These are phyloP conservation scores for Chymomyza procnemis DNA, from an alignment of 2,888 invertebrate genomes.

Conservation along the genomic window DNA sequence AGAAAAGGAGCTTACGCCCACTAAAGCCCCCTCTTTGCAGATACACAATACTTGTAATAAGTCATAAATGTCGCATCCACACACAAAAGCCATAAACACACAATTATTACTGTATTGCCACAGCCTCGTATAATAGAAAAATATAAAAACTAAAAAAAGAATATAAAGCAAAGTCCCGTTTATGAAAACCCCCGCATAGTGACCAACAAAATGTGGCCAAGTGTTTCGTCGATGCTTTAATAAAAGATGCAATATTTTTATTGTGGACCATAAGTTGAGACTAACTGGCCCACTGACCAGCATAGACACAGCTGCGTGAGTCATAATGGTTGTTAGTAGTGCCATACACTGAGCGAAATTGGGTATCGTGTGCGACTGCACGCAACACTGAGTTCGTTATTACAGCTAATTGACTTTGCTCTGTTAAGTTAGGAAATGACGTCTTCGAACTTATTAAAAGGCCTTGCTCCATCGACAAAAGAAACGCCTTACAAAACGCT, in stretches of 20 bases:
- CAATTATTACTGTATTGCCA: background rate
- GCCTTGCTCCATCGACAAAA: no score
- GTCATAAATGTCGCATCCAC: background rate
- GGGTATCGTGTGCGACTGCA: no score
- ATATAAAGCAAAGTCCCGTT: constrained; percentile 12
- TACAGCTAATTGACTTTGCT: no score
- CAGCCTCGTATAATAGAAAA: background rate
- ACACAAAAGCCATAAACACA: background rate
- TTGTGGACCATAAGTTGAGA: constrained; percentile 42
- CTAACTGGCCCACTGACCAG: constrained; percentile 22
- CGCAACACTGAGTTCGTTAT: no score
- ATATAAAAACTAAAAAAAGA: background rate
- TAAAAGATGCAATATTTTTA: constrained; percentile 54
- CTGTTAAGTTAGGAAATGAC: no score
- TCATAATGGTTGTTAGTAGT: background rate
- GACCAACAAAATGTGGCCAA: constrained; percentile 6
- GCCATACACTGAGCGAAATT: constrained; percentile 20
- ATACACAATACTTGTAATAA: background rate
- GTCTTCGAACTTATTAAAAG: no score
- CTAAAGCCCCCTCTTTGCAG: no score
- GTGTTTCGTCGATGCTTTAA: constrained; percentile 27
- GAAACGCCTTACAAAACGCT: no score
- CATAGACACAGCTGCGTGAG: background rate
- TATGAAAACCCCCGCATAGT: constrained; percentile 7
- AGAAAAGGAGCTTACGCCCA: background rate